phyloP scores from a whole-genome alignment of 2,888 invertebrate species.

The Thera britannica region DNA sequence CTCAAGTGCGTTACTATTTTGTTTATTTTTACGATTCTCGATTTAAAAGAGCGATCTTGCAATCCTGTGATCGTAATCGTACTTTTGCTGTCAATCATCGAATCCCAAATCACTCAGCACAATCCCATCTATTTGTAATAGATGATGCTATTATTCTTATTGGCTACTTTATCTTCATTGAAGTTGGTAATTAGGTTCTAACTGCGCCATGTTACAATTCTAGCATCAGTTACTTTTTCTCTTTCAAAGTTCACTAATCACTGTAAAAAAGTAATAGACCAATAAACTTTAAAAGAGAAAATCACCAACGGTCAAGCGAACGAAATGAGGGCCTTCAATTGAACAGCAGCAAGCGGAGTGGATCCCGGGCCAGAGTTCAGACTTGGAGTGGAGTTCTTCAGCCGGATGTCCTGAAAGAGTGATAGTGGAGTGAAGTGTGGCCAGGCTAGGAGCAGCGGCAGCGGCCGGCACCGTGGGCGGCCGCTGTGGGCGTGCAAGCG shows the following conservation, averaged over 20 bases:
- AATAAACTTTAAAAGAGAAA: neutral
- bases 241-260: too few species aligned
- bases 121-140: neutral
- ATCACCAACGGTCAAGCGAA: slow-evolving; percentile 1
- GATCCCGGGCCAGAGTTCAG: neutral
- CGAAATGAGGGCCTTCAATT: neutral
- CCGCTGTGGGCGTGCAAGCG: slow-evolving; percentile 81
- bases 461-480: slow-evolving; percentile 67
- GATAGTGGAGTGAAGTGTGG: neutral
- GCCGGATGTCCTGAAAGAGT: slow-evolving; percentile 30
- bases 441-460: slow-evolving; percentile 48
- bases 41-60: slow-evolving; percentile 37
- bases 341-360: neutral
- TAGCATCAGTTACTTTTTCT: too few species aligned
- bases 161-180: neutral
- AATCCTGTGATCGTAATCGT: slow-evolving; percentile 37
- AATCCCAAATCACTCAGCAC: slow-evolving; percentile 20
- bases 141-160: neutral
- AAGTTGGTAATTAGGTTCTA: neutral
- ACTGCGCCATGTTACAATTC: too few species aligned
- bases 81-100: slow-evolving; percentile 37
- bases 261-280: too few species aligned
- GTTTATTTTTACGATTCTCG: slow-evolving; percentile 35
- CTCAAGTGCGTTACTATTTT: slow-evolving; percentile 22
- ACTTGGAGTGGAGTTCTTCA: slow-evolving; percentile 8